Evolutionary conservation across 2,797 vertebrate species (phyloP).

Genomic region (Erpetoichthys calabaricus): DNA sequence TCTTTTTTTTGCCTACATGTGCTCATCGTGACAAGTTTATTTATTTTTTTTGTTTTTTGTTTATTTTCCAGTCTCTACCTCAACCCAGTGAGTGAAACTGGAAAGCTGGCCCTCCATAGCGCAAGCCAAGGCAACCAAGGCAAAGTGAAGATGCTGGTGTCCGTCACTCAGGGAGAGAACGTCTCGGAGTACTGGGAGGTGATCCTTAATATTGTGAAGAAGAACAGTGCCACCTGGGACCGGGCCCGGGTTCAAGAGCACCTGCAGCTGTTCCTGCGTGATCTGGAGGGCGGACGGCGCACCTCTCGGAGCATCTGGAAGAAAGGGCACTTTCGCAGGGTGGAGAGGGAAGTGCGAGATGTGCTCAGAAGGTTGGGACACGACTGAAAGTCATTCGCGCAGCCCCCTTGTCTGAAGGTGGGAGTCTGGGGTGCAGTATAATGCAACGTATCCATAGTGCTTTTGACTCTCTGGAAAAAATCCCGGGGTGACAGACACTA

Average conservation of each 20-base stretch:
- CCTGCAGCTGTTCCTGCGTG: slow-evolving; percentile 68
- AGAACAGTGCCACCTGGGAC: slow-evolving; percentile 77
- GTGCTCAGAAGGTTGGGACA: slow-evolving; percentile 55
- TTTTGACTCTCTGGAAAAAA: no score
- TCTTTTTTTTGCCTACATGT: not conserved
- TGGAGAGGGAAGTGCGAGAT: slow-evolving; percentile 62
- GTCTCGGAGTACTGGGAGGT: slow-evolving; percentile 76
- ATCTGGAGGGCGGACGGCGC: slow-evolving; percentile 73
- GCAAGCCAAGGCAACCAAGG: slow-evolving; percentile 26
- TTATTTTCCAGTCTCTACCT: slow-evolving; percentile 68
- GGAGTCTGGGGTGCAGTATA: no score
- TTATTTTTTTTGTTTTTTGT: not conserved
- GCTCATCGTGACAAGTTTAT: not conserved
- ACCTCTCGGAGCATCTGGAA: slow-evolving; percentile 72
- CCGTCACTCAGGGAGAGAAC: slow-evolving; percentile 70
- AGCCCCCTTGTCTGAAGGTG: no score
- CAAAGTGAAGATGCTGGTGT: slow-evolving; percentile 61
- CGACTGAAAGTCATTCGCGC: no score
- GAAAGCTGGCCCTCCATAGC: slow-evolving; percentile 57
- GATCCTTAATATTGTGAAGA: slow-evolving; percentile 67
- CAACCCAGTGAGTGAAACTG: slow-evolving; percentile 74
- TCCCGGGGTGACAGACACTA: no score
- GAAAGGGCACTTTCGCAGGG: slow-evolving; percentile 69
- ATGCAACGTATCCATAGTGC: no score
- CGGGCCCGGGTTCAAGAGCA: slow-evolving; percentile 53